Evolutionary conservation across 2,888 invertebrate species (phyloP).

Genomic region (Sceliomorpha sp.): DNA sequence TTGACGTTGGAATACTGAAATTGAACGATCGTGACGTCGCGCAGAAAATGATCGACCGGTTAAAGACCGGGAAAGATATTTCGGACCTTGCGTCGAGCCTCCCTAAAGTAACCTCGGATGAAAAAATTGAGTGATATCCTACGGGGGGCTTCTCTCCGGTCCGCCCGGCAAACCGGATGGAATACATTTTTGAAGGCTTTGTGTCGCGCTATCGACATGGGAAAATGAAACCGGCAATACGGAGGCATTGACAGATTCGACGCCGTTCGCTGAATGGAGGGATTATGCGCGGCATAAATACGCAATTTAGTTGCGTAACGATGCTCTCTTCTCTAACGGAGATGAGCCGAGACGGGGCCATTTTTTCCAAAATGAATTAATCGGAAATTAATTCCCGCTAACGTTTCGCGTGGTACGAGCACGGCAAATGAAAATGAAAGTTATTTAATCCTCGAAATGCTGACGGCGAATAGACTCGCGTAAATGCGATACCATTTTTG

Average conservation of each 20-base stretch:
- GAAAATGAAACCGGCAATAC: conserved; percentile 76
- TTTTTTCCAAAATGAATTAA: conserved; percentile 38
- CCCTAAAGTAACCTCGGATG: conserved; percentile 39
- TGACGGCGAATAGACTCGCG: neutral
- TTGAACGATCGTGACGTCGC: conserved; percentile 26
- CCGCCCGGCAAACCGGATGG: conserved; percentile 59
- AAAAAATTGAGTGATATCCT: conserved; percentile 68
- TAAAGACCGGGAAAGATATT: conserved; percentile 39
- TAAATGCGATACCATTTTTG: conserved; percentile 21
- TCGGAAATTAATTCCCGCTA: conserved; percentile 24
- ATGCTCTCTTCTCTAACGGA: conserved; percentile 20
- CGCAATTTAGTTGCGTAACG: conserved; percentile 68
- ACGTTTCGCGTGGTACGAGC: neutral
- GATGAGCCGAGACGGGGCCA: conserved; percentile 26
- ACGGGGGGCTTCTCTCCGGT: conserved; percentile 50
- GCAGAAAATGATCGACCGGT: conserved; percentile 42
- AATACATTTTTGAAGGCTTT: conserved; percentile 71
- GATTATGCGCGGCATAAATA: conserved; percentile 79
- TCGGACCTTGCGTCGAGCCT: conserved; percentile 37
- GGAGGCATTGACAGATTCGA: conserved; percentile 76
- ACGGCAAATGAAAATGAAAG: neutral
- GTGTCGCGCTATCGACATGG: conserved; percentile 71
- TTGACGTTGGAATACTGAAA: too few relatives aligned
- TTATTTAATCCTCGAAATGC: too few relatives aligned
- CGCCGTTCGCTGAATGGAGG: conserved; percentile 73